phyloP scores from a whole-genome alignment of 1,140 invertebrate species.

The Drosophila mauritiana region DNA sequence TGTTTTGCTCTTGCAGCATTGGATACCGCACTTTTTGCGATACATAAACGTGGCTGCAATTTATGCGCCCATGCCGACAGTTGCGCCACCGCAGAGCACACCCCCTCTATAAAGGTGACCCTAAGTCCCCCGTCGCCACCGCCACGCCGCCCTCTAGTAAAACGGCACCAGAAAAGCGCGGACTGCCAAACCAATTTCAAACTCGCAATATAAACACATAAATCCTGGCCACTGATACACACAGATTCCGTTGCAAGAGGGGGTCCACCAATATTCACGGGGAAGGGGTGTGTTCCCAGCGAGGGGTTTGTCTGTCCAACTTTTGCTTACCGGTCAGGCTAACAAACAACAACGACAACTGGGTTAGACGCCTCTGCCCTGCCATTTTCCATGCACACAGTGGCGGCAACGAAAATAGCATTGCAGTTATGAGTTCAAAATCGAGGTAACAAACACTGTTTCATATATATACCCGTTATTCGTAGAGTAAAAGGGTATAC shows the following conservation, averaged over 20 bases:
- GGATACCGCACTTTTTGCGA: constrained; percentile 31
- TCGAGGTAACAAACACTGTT: too few relatives aligned
- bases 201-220: constrained; percentile 55
- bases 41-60: constrained; percentile 64
- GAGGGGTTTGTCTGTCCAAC: constrained; percentile 30
- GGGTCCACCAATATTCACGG: constrained; percentile 10
- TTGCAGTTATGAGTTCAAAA: neutral
- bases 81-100: constrained; percentile 57
- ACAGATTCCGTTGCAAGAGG: constrained; percentile 24
- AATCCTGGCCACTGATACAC: constrained; percentile 43
- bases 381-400: neutral
- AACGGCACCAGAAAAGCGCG: constrained; percentile 5
- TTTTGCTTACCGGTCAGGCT: constrained; percentile 17
- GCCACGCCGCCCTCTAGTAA: neutral
- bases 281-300: neutral
- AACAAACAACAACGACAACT: constrained; percentile 19
- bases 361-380: constrained; percentile 5
- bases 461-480: too few relatives aligned
- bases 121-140: neutral
- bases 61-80: constrained; percentile 59
- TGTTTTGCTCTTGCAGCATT: constrained; percentile 14
- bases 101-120: constrained; percentile 8
- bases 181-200: constrained; percentile 50
- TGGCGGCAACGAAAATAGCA: neutral
- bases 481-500: too few relatives aligned